phyloP scores from a whole-genome alignment of 2,888 invertebrate genomes.

The Drosophila birchii region DNA sequence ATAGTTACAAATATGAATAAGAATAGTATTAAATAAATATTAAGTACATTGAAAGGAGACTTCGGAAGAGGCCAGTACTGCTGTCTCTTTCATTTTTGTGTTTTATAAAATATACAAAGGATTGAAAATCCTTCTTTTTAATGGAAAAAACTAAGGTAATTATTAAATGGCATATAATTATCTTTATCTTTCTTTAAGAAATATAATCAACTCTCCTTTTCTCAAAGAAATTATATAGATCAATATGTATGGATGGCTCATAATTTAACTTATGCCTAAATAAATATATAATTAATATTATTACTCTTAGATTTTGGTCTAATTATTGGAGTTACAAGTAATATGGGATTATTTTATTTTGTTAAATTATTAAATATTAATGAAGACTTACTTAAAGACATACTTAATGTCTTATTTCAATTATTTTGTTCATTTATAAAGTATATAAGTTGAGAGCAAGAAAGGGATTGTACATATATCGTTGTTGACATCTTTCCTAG shows the following conservation, averaged over 20 bases:
- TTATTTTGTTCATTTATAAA: too few species aligned
- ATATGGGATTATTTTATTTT: too few species aligned
- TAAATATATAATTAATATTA: neutral
- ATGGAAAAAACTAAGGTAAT: neutral
- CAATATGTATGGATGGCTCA: neutral
- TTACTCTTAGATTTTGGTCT: neutral
- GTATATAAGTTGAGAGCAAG: too few species aligned
- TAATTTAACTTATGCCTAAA: neutral
- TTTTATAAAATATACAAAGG: neutral
- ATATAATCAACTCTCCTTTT: neutral
- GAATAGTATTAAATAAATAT: neutral
- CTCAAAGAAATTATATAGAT: neutral
- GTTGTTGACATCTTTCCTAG: too few species aligned
- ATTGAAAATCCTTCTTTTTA: neutral
- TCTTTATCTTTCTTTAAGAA: neutral
- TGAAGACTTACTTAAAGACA: too few species aligned
- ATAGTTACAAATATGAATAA: neutral
- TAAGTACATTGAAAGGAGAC: neutral
- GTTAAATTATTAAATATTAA: too few species aligned
- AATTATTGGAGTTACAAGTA: too few species aligned
- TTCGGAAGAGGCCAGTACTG: neutral
- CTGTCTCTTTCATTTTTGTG: constrained; percentile 12
- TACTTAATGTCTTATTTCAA: too few species aligned
- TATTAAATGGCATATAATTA: neutral
- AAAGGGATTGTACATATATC: too few species aligned